Evolutionary conservation across 2,888 invertebrate genomes (phyloP).

Genomic region (Diarsia mendica): DNA sequence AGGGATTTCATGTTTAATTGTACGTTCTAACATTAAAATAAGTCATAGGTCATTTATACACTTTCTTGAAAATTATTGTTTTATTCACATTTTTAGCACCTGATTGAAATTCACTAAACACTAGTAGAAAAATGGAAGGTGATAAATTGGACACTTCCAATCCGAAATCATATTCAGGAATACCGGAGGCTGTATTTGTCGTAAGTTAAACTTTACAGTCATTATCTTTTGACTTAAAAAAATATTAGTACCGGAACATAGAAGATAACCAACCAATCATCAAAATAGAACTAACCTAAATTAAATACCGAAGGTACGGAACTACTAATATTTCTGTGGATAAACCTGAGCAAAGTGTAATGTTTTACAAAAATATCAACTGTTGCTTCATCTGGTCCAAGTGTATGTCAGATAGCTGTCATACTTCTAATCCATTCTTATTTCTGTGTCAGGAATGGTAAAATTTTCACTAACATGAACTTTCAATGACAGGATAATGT

Average conservation of each 20-base stretch:
- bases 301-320: background rate
- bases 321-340: background rate
- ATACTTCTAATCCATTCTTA: background rate
- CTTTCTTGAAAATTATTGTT: slow-evolving; percentile 20
- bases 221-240: background rate
- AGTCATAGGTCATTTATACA: background rate
- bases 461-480: background rate
- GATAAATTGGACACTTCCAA: slow-evolving; percentile 78
- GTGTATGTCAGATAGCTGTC: slow-evolving; percentile 1
- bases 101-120: slow-evolving; percentile 19
- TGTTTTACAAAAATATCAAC: background rate
- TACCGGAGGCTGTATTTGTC: slow-evolving; percentile 96
- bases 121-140: slow-evolving; percentile 82
- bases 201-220: slow-evolving; percentile 90
- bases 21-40: background rate
- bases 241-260: background rate
- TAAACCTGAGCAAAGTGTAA: background rate
- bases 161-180: slow-evolving; percentile 94
- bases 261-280: background rate
- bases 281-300: slow-evolving; percentile 27
- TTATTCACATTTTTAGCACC: slow-evolving; percentile 40
- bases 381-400: background rate
- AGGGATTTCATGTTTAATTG: slow-evolving; percentile 17
- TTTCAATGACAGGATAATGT: slow-evolving; percentile 95
- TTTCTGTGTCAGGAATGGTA: background rate